These are phyloP conservation scores for Notocelia uddmanniana DNA, from an alignment of 2,888 invertebrate genomes.

Conservation along the genomic window DNA sequence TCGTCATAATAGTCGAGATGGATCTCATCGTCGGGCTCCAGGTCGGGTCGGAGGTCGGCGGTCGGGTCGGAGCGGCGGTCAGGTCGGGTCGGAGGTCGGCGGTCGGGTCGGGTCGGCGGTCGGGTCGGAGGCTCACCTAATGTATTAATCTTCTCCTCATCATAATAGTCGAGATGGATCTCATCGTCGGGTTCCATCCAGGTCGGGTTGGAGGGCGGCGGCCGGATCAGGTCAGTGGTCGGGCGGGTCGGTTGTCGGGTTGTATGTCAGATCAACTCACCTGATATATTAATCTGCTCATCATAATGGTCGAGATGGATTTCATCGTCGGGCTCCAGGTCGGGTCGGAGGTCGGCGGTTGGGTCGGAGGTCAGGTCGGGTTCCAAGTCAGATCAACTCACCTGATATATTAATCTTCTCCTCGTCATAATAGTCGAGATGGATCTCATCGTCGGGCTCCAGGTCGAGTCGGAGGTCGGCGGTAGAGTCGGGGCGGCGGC, in stretches of 20 bases:
- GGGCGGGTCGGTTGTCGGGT: too few relatives aligned
- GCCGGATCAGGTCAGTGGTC: slow-evolving; percentile 53
- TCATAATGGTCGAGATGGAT: slow-evolving; percentile 76
- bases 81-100: slow-evolving; percentile 70
- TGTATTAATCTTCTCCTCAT: slow-evolving; percentile 77
- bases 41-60: slow-evolving; percentile 60
- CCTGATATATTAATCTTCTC: slow-evolving; percentile 78
- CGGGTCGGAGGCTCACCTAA: slow-evolving; percentile 68
- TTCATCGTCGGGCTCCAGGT: slow-evolving; percentile 70
- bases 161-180: slow-evolving; percentile 74
- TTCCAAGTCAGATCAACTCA: slow-evolving; percentile 56
- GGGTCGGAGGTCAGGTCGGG: too few relatives aligned
- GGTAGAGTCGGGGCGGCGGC: slow-evolving; percentile 59
- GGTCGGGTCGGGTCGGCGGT: slow-evolving; percentile 52
- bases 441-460: slow-evolving; percentile 65
- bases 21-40: slow-evolving; percentile 65
- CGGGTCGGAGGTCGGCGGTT: slow-evolving; percentile 71
- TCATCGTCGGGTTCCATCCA: slow-evolving; percentile 67
- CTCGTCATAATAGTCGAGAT: slow-evolving; percentile 80
- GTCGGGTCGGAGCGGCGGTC: slow-evolving; percentile 59
- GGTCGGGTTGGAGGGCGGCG: slow-evolving; percentile 69
- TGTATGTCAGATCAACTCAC: slow-evolving; percentile 60
- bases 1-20: slow-evolving; percentile 80
- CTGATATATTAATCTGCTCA: slow-evolving; percentile 78
- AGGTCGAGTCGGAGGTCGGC: slow-evolving; percentile 61